Conservation (phyloP, 2,888 invertebrate species). For the Sylvicola cinctus region DNA sequence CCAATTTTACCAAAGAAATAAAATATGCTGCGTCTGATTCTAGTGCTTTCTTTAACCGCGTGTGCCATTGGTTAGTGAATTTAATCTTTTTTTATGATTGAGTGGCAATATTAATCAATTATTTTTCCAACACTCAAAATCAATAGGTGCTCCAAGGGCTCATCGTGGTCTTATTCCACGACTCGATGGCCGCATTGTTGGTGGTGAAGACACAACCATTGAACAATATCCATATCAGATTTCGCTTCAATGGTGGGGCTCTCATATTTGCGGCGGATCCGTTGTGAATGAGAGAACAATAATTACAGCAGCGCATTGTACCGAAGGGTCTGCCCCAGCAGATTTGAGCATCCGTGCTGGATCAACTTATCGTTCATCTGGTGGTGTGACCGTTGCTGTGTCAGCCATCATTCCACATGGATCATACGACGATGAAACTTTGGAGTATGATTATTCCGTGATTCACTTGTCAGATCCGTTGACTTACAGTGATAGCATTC, state of each 20-base stretch:
- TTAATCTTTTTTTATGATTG: too few species aligned
- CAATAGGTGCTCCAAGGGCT: too few species aligned
- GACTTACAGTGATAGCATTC: constrained; percentile 28
- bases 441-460: constrained; percentile 36
- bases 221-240: constrained; percentile 15
- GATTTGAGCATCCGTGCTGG: constrained; percentile 15
- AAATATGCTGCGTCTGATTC: too few species aligned
- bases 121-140: too few species aligned
- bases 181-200: not conserved
- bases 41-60: too few species aligned
- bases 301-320: constrained; percentile 16
- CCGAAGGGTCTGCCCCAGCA: constrained; percentile 7
- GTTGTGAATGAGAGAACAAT: constrained; percentile 11
- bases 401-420: constrained; percentile 30
- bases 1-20: too few species aligned
- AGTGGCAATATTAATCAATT: too few species aligned
- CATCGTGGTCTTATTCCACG: too few species aligned
- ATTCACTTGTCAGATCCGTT: constrained; percentile 30
- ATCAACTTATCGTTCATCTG: constrained; percentile 9
- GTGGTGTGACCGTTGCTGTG: constrained; percentile 22
- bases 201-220: constrained; percentile 10
- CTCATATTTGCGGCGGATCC: constrained; percentile 17
- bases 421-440: constrained; percentile 28
- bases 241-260: constrained; percentile 14
- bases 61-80: too few species aligned